Conservation (phyloP, 2,113 vertebrate genomes). For the Nesogale talazaci region DNA sequence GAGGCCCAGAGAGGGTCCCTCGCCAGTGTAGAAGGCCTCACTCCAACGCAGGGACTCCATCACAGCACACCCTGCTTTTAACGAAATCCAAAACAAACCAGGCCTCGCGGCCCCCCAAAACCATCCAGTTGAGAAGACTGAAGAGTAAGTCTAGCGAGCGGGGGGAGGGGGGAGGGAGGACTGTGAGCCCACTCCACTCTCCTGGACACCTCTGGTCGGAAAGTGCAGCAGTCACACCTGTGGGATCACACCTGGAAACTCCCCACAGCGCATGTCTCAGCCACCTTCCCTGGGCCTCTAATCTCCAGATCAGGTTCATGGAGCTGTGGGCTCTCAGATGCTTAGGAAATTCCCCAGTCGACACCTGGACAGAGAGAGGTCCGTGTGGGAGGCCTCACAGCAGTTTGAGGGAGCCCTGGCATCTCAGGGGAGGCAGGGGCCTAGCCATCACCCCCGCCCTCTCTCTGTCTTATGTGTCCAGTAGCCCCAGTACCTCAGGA, state of each 20-base stretch:
- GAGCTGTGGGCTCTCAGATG: not conserved
- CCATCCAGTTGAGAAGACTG: conserved; percentile 1
- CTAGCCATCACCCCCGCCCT: not conserved
- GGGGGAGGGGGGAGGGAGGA: not conserved
- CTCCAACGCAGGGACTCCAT: not conserved
- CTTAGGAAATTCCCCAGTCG: conserved; percentile 27
- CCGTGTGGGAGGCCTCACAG: not conserved
- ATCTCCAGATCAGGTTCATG: conserved; percentile 50
- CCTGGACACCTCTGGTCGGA: not conserved
- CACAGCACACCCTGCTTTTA: not conserved
- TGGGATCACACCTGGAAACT: not conserved
- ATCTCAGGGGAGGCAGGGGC: not conserved
- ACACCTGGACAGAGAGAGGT: not conserved
- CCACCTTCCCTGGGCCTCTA: not conserved
- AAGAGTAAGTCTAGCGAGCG: conserved; percentile 2
- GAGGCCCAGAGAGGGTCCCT: not conserved
- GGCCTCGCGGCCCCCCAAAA: not conserved
- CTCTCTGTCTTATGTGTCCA: not conserved
- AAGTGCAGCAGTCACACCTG: not conserved
- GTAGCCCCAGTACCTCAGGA: not conserved
- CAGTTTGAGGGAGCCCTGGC: not conserved
- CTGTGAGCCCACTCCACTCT: not conserved
- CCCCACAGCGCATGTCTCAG: not conserved
- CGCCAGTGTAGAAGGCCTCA: not conserved
- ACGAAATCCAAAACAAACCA: not conserved